These are phyloP conservation scores for Hylyphantes graminicola DNA, from an alignment of 1,140 invertebrate genomes.

Conservation along the genomic window DNA sequence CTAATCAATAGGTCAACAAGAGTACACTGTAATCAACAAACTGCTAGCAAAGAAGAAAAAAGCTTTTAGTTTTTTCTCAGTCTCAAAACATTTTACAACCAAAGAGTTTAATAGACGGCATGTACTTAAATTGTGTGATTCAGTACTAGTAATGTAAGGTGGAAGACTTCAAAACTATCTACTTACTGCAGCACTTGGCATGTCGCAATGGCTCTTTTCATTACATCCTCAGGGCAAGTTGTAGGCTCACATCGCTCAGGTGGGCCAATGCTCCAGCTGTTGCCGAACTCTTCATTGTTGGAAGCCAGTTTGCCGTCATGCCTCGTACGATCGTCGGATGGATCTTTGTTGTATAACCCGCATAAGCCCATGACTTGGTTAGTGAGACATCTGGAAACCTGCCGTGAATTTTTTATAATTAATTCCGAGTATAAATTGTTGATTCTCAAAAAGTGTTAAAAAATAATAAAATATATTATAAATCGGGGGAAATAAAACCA, in stretches of 20 bases:
- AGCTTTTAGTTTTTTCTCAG: no score
- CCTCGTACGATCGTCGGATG: slow-evolving; percentile 76
- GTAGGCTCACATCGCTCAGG: slow-evolving; percentile 70
- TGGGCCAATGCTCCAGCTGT: slow-evolving; percentile 75
- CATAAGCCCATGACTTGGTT: slow-evolving; percentile 80
- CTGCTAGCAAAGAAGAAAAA: no score
- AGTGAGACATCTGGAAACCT: slow-evolving; percentile 71
- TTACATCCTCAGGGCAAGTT: slow-evolving; percentile 72
- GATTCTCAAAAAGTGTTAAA: no score
- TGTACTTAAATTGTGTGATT: no score
- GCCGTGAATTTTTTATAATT: slow-evolving; percentile 6
- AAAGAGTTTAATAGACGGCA: no score
- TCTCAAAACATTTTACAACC: no score
- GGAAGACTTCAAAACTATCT: background rate
- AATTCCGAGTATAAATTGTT: no score
- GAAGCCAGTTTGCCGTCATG: slow-evolving; percentile 75
- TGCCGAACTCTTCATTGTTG: slow-evolving; percentile 77
- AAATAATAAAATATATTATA: no score
- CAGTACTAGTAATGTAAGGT: no score
- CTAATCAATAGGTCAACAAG: no score
- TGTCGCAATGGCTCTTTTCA: slow-evolving; percentile 74
- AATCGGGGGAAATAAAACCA: no score
- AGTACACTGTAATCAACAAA: no score
- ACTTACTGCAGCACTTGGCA: slow-evolving; percentile 69
- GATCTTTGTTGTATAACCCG: slow-evolving; percentile 77